Percentiles rank a stretch among this genome's conserved stretches.
These are phyloP conservation scores for Silurus asotus DNA, from an alignment of 2,113 vertebrate species.

Conservation along the genomic window DNA sequence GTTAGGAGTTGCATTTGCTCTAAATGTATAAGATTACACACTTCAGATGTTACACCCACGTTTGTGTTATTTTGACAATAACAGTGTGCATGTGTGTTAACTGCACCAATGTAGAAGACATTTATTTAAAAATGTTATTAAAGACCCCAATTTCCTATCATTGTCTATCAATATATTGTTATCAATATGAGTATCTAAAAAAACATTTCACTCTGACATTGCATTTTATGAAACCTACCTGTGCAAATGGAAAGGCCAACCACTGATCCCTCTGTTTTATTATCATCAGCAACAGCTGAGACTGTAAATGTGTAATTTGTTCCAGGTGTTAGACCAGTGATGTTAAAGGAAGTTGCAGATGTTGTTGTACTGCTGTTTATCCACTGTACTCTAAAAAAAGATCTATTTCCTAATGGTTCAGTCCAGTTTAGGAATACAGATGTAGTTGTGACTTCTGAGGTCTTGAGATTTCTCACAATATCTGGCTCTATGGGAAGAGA, in stretches of 20 bases:
- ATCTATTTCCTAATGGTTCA: neutral
- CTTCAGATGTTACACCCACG: neutral
- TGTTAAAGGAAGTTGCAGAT: rapidly evolving
- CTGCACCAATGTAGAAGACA: neutral
- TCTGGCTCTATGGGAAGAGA: constrained; percentile 30
- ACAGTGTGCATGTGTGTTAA: neutral
- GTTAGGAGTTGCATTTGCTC: neutral
- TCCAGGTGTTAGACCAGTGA: constrained; percentile 64
- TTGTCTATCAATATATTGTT: neutral
- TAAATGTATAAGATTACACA: neutral
- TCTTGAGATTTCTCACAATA: neutral
- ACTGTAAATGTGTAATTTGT: constrained; percentile 57
- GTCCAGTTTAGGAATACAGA: constrained; percentile 35
- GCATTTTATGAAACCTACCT: constrained; percentile 8
- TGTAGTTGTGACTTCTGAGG: neutral
- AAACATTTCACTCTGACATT: neutral
- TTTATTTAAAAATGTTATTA: neutral
- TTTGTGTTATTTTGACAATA: neutral
- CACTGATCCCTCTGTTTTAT: neutral
- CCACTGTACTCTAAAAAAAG: constrained; percentile 21
- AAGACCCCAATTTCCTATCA: neutral
- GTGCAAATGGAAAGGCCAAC: neutral
- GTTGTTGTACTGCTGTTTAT: neutral
- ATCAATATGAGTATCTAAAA: neutral
- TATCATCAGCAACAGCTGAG: constrained; percentile 20